These are phyloP conservation scores for Spea multiplicata DNA, from an alignment of 2,113 vertebrate species.

Conservation along the genomic window DNA sequence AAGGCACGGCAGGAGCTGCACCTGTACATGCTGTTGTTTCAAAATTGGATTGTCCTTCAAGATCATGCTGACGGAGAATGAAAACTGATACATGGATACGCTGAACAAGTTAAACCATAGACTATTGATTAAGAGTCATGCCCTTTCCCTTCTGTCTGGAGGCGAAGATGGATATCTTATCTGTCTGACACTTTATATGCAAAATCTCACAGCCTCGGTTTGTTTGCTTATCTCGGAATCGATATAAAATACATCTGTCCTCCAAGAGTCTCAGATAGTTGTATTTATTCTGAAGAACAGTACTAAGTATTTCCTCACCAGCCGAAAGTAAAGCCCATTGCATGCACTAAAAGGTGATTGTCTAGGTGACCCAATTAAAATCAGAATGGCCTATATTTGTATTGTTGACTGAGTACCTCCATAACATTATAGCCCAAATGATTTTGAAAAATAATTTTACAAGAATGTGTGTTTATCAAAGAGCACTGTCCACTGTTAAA, in stretches of 20 bases:
- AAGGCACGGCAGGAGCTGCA: no score
- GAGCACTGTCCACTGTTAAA: no score
- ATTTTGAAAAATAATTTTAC: no score
- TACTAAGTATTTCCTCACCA: background rate
- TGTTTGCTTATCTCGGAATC: conserved; percentile 15
- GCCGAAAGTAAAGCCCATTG: background rate
- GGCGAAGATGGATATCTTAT: conserved; percentile 11
- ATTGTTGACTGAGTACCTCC: background rate
- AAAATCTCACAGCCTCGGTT: conserved; percentile 16
- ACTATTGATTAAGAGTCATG: conserved; percentile 31
- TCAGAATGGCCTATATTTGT: background rate
- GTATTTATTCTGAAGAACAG: background rate
- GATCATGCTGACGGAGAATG: conserved; percentile 20
- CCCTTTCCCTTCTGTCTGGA: background rate
- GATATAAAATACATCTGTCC: conserved; percentile 16
- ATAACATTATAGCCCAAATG: no score
- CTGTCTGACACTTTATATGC: conserved; percentile 39
- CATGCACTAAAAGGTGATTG: background rate
- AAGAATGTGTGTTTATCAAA: no score
- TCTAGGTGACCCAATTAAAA: background rate
- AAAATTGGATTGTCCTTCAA: conserved; percentile 38
- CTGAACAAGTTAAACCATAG: conserved; percentile 38
- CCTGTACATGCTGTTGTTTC: background rate
- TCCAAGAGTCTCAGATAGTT: background rate
- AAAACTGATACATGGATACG: conserved; percentile 23